Base-by-base conservation (phyloP, 1,140 invertebrate species). In the Chionoecetes opilio region DNA sequence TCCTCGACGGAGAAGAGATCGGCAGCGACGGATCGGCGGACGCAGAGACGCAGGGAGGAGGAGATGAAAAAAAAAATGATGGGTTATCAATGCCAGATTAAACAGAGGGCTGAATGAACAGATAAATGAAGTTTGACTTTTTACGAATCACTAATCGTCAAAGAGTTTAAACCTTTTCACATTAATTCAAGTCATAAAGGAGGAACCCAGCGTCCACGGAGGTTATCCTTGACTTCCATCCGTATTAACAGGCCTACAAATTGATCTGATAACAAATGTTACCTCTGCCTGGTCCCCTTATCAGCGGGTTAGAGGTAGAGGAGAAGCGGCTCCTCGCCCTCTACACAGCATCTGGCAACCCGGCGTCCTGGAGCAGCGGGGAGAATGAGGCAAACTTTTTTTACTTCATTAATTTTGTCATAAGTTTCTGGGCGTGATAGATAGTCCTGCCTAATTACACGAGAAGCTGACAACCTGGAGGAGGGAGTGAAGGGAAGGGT, bases 321-420 rank as follows among this genome's bases (percentile, higher is more conserved):
- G n/a, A n/a, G 63, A 75, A n/a, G 63, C 63, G 63, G 21, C 63
- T n/a, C 63, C n/a, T 75, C 21, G n/a, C 26, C 63, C 63, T 75
- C 63, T n/a, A 75, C 26, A 26, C 0, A 75, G 21, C 5, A 26
- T 75, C n/a, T 1, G 21, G 63, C n/a, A 75, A 21, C 63, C 8
- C n/a, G n/a, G 63, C 63, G 21, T n/a, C n/a, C 8, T 75, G 63
- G 63, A 5, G n/a, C 21, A n/a, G 63, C 63, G 26, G 63, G 1
- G 63, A 75, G 63, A 21, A n/a, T 26, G 63, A 11, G 63, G 63
- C n/a, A 75, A 0, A n/a, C 21, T n/a, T 2, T 75, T 75, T 75
- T 75, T 75, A 46, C 63, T 75, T 75, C 21, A 75, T 75, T 75
- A 75, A 75, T 75, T 75, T 75, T 75, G 63, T n/a, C 26, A 75